Conservation (phyloP, 2,888 invertebrate species). For the Latrodectus hesperus region DNA sequence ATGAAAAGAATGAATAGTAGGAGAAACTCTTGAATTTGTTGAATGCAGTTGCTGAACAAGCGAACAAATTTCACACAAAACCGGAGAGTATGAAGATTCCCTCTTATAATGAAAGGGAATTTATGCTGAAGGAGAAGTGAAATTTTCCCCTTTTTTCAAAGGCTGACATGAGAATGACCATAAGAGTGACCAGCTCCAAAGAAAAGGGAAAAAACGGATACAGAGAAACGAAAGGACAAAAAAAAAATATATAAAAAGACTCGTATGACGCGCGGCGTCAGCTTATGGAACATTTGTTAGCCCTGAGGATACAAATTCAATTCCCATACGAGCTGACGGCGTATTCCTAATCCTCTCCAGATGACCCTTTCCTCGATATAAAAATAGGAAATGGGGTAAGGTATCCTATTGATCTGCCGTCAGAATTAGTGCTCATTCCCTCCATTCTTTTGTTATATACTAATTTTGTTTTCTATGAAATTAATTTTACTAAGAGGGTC, state of each 20-base stretch:
- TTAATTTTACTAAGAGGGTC: too few species aligned
- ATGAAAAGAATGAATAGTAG: too few species aligned
- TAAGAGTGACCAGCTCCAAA: background rate
- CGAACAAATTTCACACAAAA: constrained; percentile 40
- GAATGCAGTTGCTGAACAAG: constrained; percentile 46
- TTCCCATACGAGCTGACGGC: constrained; percentile 62
- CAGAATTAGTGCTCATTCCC: too few species aligned
- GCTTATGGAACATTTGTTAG: constrained; percentile 63
- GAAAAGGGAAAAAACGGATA: constrained; percentile 9
- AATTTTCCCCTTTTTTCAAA: background rate
- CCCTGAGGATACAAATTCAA: constrained; percentile 64
- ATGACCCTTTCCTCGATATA: constrained; percentile 30
- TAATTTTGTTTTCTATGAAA: too few species aligned
- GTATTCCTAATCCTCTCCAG: constrained; percentile 45
- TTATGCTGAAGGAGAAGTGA: background rate
- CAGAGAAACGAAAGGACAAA: constrained; percentile 9
- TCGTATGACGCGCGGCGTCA: constrained; percentile 39
- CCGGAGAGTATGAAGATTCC: background rate
- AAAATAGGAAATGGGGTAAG: constrained; percentile 25
- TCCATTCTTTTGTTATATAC: too few species aligned
- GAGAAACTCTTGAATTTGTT: constrained; percentile 19
- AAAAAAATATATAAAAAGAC: constrained; percentile 17
- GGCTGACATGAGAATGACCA: background rate
- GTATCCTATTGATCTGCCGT: too few species aligned
- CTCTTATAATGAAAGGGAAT: constrained; percentile 1